A percentile compares a stretch with the other conserved stretches of the same genome.
These are phyloP conservation scores for Noturus placidus DNA, from an alignment of 2,113 vertebrate genomes.

Conservation along the genomic window DNA sequence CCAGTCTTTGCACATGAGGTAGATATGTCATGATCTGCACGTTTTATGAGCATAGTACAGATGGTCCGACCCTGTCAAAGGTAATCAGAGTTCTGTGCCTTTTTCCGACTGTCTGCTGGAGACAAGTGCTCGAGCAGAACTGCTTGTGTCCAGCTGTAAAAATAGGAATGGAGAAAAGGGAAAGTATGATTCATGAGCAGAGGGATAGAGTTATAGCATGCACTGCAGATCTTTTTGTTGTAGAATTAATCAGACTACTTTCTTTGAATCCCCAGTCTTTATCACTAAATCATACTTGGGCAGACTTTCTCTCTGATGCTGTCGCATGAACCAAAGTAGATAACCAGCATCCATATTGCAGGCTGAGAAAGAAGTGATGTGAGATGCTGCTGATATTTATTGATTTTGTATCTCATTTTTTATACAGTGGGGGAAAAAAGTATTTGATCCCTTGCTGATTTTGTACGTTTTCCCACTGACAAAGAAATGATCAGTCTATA, in stretches of 20 bases:
- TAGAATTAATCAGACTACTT: slow-evolving; percentile 51
- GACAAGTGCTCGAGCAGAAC: slow-evolving; percentile 70
- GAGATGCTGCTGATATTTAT: background rate
- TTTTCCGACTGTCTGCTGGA: slow-evolving; percentile 61
- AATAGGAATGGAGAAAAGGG: slow-evolving; percentile 65
- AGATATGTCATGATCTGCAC: slow-evolving; percentile 25
- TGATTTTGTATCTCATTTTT: background rate
- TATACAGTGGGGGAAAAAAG: too few species aligned
- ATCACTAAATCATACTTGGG: slow-evolving; percentile 2
- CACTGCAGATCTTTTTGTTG: slow-evolving; percentile 49
- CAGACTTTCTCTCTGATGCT: background rate
- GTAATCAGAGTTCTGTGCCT: slow-evolving; percentile 61
- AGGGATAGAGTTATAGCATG: slow-evolving; percentile 56
- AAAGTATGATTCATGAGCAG: slow-evolving; percentile 73
- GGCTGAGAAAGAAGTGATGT: background rate
- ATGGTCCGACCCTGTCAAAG: slow-evolving; percentile 9
- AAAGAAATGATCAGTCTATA: too few species aligned
- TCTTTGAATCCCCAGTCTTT: slow-evolving; percentile 23
- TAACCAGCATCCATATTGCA: slow-evolving; percentile 12
- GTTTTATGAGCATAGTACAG: slow-evolving; percentile 23
- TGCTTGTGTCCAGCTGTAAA: slow-evolving; percentile 74
- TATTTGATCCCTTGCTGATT: too few species aligned
- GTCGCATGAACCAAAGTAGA: background rate
- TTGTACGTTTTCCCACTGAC: too few species aligned
- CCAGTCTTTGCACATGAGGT: slow-evolving; percentile 11